A percentile compares a stretch with the other conserved stretches of the same genome.
These are phyloP conservation scores for Phaethon lepturus DNA, from an alignment of 2,113 vertebrate species.

Conservation along the genomic window DNA sequence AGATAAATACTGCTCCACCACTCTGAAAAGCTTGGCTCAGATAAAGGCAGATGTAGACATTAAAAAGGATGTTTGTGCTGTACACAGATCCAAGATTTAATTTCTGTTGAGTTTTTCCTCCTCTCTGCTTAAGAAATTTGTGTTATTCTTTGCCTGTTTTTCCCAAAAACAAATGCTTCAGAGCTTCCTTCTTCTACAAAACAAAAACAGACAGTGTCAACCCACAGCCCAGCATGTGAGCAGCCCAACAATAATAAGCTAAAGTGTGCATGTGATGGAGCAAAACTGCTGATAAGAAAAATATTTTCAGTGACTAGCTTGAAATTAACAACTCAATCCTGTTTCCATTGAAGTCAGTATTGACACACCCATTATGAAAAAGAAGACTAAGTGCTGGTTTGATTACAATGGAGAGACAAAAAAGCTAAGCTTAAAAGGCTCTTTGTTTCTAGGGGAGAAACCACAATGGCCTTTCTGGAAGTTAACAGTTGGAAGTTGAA, in stretches of 20 bases:
- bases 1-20: neutral
- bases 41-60: neutral
- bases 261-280: neutral
- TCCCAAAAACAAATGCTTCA: constrained; percentile 18
- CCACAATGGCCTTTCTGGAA: constrained; percentile 44
- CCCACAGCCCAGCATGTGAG: constrained; percentile 42
- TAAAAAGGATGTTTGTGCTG: neutral
- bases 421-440: constrained; percentile 18
- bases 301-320: constrained; percentile 33
- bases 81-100: neutral
- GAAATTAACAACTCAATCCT: constrained; percentile 16
- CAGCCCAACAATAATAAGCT: constrained; percentile 40
- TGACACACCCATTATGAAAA: constrained; percentile 36
- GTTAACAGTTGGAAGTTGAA: constrained; percentile 55
- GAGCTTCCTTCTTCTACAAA: constrained; percentile 47
- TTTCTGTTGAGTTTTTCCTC: constrained; percentile 1
- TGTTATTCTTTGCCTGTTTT: constrained; percentile 30
- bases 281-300: constrained; percentile 60
- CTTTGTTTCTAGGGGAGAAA: constrained; percentile 34
- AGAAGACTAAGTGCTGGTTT: neutral
- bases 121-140: neutral
- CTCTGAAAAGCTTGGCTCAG: neutral
- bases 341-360: constrained; percentile 33
- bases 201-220: constrained; percentile 36
- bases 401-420: constrained; percentile 33